Conservation (phyloP, 92 coral and sea anemone genomes). For the Nematostella vectensis region DNA sequence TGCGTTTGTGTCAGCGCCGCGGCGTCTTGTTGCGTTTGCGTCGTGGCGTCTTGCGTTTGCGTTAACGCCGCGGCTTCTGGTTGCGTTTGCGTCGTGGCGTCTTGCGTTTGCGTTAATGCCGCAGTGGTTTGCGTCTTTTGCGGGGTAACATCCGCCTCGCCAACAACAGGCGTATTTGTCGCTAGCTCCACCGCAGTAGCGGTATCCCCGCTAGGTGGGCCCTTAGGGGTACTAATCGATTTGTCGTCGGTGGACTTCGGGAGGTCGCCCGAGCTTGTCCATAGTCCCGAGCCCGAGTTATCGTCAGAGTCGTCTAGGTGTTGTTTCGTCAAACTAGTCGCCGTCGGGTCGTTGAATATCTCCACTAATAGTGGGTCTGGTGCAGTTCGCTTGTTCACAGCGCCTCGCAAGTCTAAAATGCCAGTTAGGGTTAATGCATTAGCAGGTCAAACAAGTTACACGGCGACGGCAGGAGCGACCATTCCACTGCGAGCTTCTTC, state of each 20-base stretch:
- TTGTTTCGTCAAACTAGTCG: conserved; percentile 70
- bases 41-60: background rate
- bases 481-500: background rate
- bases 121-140: conserved; percentile 8
- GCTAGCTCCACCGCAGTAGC: conserved; percentile 32
- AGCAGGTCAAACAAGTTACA: background rate
- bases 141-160: conserved; percentile 12
- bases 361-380: conserved; percentile 86
- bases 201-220: conserved; percentile 19
- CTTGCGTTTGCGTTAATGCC: conserved; percentile 9
- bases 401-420: conserved; percentile 50
- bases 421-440: conserved; percentile 16
- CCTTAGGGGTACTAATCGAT: conserved; percentile 23
- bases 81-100: conserved; percentile 4
- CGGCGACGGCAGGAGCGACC: background rate
- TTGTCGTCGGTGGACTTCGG: conserved; percentile 53
- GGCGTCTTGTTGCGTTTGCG: conserved; percentile 4
- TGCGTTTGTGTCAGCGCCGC: background rate
- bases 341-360: conserved; percentile 82
- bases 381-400: conserved; percentile 75
- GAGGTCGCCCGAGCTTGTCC: conserved; percentile 61
- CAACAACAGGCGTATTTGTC: conserved; percentile 25
- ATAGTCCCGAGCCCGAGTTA: conserved; percentile 67
- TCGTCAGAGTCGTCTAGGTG: conserved; percentile 63
- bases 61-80: too few species aligned